Base-by-base conservation (phyloP, 2,797 vertebrate genomes). In the Darevskia nairensis region DNA sequence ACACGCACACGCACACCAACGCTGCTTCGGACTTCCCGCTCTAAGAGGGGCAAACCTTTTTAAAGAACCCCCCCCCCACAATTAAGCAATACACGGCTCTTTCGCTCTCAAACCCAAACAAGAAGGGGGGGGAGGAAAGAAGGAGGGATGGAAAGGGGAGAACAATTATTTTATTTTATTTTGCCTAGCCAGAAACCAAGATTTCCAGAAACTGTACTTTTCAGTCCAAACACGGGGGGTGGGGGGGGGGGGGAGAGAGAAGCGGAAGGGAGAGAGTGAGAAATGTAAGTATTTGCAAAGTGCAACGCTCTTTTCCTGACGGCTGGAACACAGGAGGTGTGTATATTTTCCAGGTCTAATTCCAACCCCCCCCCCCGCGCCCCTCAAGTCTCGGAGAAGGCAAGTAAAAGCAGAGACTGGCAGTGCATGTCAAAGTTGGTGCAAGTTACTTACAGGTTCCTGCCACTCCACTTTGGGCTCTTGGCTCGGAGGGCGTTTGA, bases 401-500 rank as follows among this genome's bases (percentile, higher is more conserved):
- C 46, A 75, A 85, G 88, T 29, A 85, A 88, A 91, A 83, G 81
- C 19, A 25, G 23, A 25, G 23, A 2, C 59, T 50, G 92, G 93
- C 35, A 95, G 95, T 93, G 96, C 95, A 96, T 96, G 96, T 97
- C 96, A 96, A 97, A 97, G 96, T 97, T 97, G 94, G 92, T 92
- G 93, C 95, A 95, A 96, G 95, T 97, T 98, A 98, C 98, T 98
- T 98, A 98, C 98, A 90, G 96, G 97, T 95, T 97, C 59, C 96
- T 92, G 97, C 94, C 96, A 29, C 66, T 29, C 29, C 69, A 94
- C 95, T 89, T 97, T 96, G 96, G 97, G 97, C 97, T 97, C 97
- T 98, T 95, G 97, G 97, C 97, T 95, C 96, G 96, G 92, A 94
- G 97, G 96, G 93, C 91, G 92, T 95, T 97, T 98, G 98, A 98